Percentiles rank a stretch among this genome's conserved stretches.
phyloP scores from a whole-genome alignment of 92 coral and sea anemone genomes.

The Nematostella vectensis region DNA sequence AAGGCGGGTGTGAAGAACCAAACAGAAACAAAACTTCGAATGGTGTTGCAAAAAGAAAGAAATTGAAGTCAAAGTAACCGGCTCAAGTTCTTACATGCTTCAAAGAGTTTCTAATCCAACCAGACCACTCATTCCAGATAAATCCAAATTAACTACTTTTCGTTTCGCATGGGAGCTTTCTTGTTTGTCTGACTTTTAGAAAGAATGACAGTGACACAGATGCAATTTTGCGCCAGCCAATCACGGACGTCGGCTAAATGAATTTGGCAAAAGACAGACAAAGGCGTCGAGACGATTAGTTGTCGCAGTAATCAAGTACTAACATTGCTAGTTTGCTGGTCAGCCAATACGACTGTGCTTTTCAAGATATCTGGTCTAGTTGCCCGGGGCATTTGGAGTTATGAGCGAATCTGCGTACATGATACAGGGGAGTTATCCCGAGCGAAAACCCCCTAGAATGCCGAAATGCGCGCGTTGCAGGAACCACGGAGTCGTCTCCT shows the following conservation, averaged over 20 bases:
- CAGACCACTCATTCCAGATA: neutral
- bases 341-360: conserved; percentile 16
- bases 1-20: neutral
- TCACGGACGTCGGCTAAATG: conserved; percentile 22
- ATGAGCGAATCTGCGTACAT: conserved; percentile 62
- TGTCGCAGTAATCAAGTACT: conserved; percentile 24
- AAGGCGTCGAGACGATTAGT: conserved; percentile 32
- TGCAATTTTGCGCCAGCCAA: conserved; percentile 48
- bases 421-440: conserved; percentile 49
- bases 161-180: conserved; percentile 20
- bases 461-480: conserved; percentile 88
- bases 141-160: conserved; percentile 20
- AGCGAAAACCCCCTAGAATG: conserved; percentile 68
- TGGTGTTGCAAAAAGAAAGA: neutral
- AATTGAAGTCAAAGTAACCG: no score
- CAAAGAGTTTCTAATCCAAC: neutral
- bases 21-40: neutral
- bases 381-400: conserved; percentile 8
- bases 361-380: conserved; percentile 8
- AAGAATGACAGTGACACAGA: conserved; percentile 53
- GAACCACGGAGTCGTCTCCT: conserved; percentile 74
- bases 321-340: conserved; percentile 35
- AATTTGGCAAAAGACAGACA: conserved; percentile 27
- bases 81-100: neutral
- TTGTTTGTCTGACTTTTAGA: conserved; percentile 54